Evolutionary conservation across 30 jellyfish, hydroid and myxozoan genomes (phyloP), one percentile per base, ranked within the genome.

Genomic region (Catostylus mosaicus): DNA sequence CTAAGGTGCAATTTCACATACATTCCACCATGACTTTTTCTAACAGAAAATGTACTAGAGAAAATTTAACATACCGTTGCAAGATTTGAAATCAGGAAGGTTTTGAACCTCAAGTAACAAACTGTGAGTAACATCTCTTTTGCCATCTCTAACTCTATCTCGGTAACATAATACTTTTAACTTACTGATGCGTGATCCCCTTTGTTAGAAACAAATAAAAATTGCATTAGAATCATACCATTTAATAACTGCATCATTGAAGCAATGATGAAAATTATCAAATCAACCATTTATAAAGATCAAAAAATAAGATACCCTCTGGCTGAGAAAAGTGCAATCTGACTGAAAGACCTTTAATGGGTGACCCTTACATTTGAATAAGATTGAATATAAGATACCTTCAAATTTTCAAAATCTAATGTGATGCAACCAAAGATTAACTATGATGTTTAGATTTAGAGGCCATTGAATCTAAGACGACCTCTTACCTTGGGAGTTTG

Each of bases 131-230:
- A 36, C 71, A 54, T 93, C 98, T 60, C 98, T 60, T 74, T 50
- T 82, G 27, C 98, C 98, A 36, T 82, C 91, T 27, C 97, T 89
- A 37, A 87, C 87, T 54, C 90, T 50, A 62, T 93, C 98, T 29
- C 98, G 74, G 88, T 93, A 93, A 73, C 98, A 93, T 11, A 93
- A 30, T 54, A 93, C 91, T 33, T 76, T 71, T 37, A 87, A 46
- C 60, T 82, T 77, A 30, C 75, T 83, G 30, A 81, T 57, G 43
- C 36, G 52, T 52, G 75, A 30, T 18, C 77, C 87, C 87, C 65
- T 56, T 54, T 22, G 31, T 0, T 19, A 56, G 32, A 75, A 27
- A 22, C 26, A 52, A 27, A 50, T 50, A 50, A 18, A n/a, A n/a
- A n/a, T n/a, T n/a, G n/a, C n/a, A n/a, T n/a, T n/a, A n/a, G n/a